phyloP scores from a whole-genome alignment of 1,140 invertebrate species.

The Elymnias hypermnestra region DNA sequence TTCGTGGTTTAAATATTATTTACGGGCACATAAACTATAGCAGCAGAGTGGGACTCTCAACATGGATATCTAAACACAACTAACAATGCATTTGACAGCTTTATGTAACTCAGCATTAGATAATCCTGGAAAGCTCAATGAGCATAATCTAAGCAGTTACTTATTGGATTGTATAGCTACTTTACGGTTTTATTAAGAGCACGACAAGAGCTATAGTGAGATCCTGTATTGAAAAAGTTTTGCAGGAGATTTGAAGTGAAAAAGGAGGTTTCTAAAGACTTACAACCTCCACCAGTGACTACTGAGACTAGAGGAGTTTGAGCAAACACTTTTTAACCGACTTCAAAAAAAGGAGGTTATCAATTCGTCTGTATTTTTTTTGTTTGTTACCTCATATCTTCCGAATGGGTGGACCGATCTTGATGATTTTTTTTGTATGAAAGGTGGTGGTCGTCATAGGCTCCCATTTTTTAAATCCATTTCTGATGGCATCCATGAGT shows the following conservation, averaged over 20 bases:
- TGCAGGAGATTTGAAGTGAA: constrained; percentile 85
- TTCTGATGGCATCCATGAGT: too few relatives aligned
- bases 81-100: constrained; percentile 93
- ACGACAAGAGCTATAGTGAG: constrained; percentile 90
- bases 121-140: constrained; percentile 90
- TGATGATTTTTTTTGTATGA: too few relatives aligned
- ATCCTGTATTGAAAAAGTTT: constrained; percentile 92
- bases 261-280: constrained; percentile 82
- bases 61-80: constrained; percentile 84
- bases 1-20: too few relatives aligned
- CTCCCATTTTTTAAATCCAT: too few relatives aligned
- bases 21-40: too few relatives aligned
- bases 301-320: constrained; percentile 81
- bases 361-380: too few relatives aligned
- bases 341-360: too few relatives aligned
- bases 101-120: constrained; percentile 93
- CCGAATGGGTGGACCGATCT: too few relatives aligned
- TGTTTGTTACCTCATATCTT: too few relatives aligned
- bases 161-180: constrained; percentile 91
- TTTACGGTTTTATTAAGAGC: constrained; percentile 85
- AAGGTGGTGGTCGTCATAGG: too few relatives aligned
- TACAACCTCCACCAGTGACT: constrained; percentile 81
- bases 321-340: constrained; percentile 84
- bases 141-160: constrained; percentile 85
- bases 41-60: constrained; percentile 95